Evolutionary conservation across 2,797 vertebrate species (phyloP), one percentile per base, ranked within the genome.

Genomic region (Microctenopoma stevenorrisi): DNA sequence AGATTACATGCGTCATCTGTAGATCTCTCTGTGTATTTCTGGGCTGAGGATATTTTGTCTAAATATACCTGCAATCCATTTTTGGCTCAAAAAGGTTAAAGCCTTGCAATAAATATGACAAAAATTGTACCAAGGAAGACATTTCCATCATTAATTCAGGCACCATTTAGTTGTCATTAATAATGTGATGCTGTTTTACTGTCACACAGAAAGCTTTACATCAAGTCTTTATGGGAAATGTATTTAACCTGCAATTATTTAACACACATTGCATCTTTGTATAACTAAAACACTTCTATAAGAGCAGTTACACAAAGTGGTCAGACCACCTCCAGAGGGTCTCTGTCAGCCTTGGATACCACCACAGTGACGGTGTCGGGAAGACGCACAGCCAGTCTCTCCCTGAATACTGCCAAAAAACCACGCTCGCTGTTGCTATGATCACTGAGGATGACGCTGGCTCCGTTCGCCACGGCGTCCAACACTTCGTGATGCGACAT

Each of bases 341-440:
- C 97, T 86, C 86, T 86, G 66, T 99, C 98, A 26, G 77, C 91
- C 86, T 94, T 90, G 0, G 97, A 98, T 73, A 97, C 61, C 10
- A 82, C 51, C 67, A 98, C 89, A 1, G 78, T 84, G 35, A 98
- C 75, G 1, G 89, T 91, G 38, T 94, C 91, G 7, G 94, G 90
- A 18, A 99, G 89, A 54, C 89, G 90, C 28, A 78, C 48, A 0
- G 75, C n/a, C 7, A 99, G 93, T 37, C 82, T 72, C 30, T 95
- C 92, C 68, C 85, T 91, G 83, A 99, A 94, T 55, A 97, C 94
- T 1, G 88, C 67, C 83, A 98, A 93, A 81, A 96, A 99, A 13
- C 97, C 98, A 51, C 97, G 94, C 85, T 99, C 98, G 0, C 96
- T 97, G 94, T 99, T 99, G 89, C 97, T 99, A 47, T 99, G 98